phyloP scores from a whole-genome alignment of 2,888 invertebrate genomes.

The Cistogaster globosa region DNA sequence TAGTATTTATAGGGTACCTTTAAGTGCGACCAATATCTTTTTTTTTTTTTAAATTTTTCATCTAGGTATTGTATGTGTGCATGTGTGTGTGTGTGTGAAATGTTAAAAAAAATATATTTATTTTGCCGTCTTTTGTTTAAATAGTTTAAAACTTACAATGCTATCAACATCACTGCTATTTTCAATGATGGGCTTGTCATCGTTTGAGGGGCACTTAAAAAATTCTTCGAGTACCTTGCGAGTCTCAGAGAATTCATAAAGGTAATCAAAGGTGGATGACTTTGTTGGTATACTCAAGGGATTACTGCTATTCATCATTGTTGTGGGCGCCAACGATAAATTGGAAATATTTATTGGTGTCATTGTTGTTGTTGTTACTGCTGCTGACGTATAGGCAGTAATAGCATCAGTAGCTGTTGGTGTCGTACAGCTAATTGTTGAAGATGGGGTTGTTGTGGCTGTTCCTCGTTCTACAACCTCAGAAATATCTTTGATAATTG shows the following conservation, averaged over 20 bases:
- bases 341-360: conserved; percentile 52
- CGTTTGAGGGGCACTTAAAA: conserved; percentile 90
- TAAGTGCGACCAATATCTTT: too few species aligned
- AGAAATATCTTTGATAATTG: conserved; percentile 31
- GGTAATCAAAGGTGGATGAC: conserved; percentile 91
- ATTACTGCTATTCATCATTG: conserved; percentile 67
- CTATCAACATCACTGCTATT: conserved; percentile 83
- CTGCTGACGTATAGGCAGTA: conserved; percentile 42
- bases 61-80: background rate
- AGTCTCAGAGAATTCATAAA: conserved; percentile 96
- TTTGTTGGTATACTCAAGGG: conserved; percentile 79
- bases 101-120: background rate
- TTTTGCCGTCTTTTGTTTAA: background rate
- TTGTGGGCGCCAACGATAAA: conserved; percentile 42
- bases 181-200: conserved; percentile 84
- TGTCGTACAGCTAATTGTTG: conserved; percentile 57
- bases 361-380: conserved; percentile 29
- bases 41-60: too few species aligned
- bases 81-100: background rate
- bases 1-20: too few species aligned
- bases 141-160: conserved; percentile 78
- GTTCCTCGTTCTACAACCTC: conserved; percentile 14
- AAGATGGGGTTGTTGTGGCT: conserved; percentile 69
- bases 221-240: conserved; percentile 96
- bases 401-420: conserved; percentile 58